Evolutionary conservation across 1,140 invertebrate genomes (phyloP), one percentile per base, ranked within the genome.

Genomic region (Megalopta genalis): DNA sequence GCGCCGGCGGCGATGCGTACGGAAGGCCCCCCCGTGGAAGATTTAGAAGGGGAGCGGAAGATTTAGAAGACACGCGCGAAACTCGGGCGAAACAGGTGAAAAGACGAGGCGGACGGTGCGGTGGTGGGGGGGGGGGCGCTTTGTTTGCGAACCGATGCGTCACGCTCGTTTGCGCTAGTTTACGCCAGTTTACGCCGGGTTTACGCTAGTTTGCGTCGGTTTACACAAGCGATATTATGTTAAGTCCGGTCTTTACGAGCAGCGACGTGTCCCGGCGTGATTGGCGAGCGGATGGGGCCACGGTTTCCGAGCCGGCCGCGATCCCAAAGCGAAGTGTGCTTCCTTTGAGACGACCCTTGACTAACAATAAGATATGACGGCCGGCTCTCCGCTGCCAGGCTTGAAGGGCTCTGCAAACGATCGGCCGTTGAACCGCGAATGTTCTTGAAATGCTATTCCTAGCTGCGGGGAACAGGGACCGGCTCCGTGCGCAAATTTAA

Each of bases 331-430:
- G 42, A 70, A 70, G 75, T 25, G 75, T 71, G 32, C 32, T 77
- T 60, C 59, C 46, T 63, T n/a, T 32, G 66, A 63, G 67, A 77
- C 75, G 75, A 77, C 71, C 75, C 59, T 42, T 14, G 67, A 67
- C 66, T 71, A 39, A 77, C 32, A 32, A 32, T 32, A 32, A 32
- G 75, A 77, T 77, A 77, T 71, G 75, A 77, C 75, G 75, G 49
- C 54, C 75, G 65, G 62, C 9, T 9, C 9, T 9, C 2, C 42
- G 42, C 42, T 39, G 68, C 69, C 73, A 72, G 69, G 77, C 69
- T 78, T 78, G 69, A 78, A 78, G 68, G 77, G 77, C 69, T 78
- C 63, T 37, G 77, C 69, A 73, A 78, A 78, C 68, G 75, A 77
- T 77, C 75, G 77, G 77, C 65, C 77, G 77, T 78, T 78, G 77